Conservation (phyloP, 2,113 vertebrate species). For the Eulacestoma nigropectus region DNA sequence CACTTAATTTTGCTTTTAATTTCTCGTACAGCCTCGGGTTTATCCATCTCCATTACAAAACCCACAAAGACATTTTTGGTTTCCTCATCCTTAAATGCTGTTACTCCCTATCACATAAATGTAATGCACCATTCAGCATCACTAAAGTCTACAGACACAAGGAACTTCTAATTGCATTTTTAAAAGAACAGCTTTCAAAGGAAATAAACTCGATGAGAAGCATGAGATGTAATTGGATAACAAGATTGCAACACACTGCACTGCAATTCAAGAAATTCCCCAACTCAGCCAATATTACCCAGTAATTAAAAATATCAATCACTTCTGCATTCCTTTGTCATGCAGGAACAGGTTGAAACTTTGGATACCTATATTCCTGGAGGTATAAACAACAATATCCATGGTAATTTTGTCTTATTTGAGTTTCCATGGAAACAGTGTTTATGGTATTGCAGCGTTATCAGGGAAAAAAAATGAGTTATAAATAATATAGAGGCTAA, state of each 20-base stretch:
- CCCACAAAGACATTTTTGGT: neutral
- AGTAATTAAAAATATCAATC: slow-evolving; percentile 37
- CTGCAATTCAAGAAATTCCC: neutral
- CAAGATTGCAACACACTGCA: neutral
- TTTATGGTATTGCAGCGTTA: slow-evolving; percentile 66
- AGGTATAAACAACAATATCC: slow-evolving; percentile 50
- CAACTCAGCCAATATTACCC: neutral
- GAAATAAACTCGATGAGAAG: neutral
- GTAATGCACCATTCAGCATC: neutral
- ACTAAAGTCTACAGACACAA: neutral
- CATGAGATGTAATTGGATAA: neutral
- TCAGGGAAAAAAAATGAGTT: slow-evolving; percentile 46
- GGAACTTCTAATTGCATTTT: neutral
- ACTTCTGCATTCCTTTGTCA: slow-evolving; percentile 18
- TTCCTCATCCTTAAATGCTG: neutral
- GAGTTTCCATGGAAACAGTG: slow-evolving; percentile 72
- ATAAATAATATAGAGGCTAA: slow-evolving; percentile 74
- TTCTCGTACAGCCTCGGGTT: slow-evolving; percentile 19
- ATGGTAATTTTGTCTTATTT: slow-evolving; percentile 51
- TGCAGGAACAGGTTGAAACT: slow-evolving; percentile 6
- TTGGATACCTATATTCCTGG: slow-evolving; percentile 55
- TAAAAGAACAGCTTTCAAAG: neutral
- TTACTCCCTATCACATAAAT: neutral
- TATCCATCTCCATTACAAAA: slow-evolving; percentile 13
- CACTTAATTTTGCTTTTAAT: neutral